These are phyloP conservation scores for Horisme vitalbata DNA, from an alignment of 2,888 invertebrate genomes.

Conservation along the genomic window DNA sequence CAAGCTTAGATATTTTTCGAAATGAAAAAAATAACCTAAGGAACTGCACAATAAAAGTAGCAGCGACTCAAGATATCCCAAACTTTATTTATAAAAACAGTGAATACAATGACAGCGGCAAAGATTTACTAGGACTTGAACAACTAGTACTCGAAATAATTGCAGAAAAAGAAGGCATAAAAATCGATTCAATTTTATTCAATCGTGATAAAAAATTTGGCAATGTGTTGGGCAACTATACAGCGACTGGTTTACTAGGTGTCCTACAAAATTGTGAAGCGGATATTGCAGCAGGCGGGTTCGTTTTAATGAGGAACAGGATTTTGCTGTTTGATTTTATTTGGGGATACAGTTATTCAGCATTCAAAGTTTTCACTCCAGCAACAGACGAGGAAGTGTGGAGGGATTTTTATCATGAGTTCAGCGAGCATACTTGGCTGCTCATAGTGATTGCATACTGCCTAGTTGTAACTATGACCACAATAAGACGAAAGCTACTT, in stretches of 20 bases:
- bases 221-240: constrained; percentile 49
- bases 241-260: constrained; percentile 49
- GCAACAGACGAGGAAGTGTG: constrained; percentile 42
- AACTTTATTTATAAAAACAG: constrained; percentile 44
- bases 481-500: constrained; percentile 26
- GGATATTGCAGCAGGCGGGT: constrained; percentile 53
- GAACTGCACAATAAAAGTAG: constrained; percentile 50
- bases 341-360: constrained; percentile 51
- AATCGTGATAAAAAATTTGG: constrained; percentile 38
- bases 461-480: constrained; percentile 35
- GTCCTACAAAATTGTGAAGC: constrained; percentile 45
- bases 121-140: constrained; percentile 48
- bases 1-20: constrained; percentile 32
- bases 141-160: constrained; percentile 53
- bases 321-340: constrained; percentile 54
- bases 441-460: constrained; percentile 45
- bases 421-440: constrained; percentile 47
- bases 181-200: constrained; percentile 39
- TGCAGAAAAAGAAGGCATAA: constrained; percentile 41
- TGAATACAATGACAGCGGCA: constrained; percentile 38
- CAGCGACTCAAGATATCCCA: constrained; percentile 44
- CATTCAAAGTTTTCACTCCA: constrained; percentile 48
- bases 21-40: constrained; percentile 32
- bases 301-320: constrained; percentile 50
- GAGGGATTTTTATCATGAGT: constrained; percentile 54